phyloP scores from a whole-genome alignment of 2,113 vertebrate genomes.

The Nothocercus julius region DNA sequence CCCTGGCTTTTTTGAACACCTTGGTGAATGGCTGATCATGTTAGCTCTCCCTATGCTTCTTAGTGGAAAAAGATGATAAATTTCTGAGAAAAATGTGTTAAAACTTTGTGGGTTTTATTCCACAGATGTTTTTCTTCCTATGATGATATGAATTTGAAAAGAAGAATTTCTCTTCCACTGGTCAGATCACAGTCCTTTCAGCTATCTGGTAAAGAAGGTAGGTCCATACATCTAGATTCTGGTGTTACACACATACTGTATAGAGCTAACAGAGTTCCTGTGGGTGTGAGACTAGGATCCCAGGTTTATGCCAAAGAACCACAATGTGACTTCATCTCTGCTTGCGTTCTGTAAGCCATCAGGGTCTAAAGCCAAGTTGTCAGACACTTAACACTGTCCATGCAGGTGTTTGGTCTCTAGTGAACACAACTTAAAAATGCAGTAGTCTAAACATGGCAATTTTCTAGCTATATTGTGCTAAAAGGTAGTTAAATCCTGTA shows the following conservation, averaged over 20 bases:
- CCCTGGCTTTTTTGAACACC: neutral
- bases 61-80: neutral
- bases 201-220: conserved; percentile 92
- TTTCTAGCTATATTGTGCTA: neutral
- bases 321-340: accelerated
- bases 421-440: too few species aligned
- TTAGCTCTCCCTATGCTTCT: neutral
- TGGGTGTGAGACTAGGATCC: neutral
- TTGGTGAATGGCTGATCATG: neutral
- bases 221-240: neutral
- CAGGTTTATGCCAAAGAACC: neutral
- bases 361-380: neutral
- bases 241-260: neutral
- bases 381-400: neutral
- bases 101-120: neutral
- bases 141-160: conserved; percentile 95
- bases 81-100: neutral
- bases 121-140: conserved; percentile 96
- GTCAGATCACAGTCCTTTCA: conserved; percentile 96
- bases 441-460: too few species aligned
- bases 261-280: neutral
- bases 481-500: neutral
- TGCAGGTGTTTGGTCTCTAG: too few species aligned
- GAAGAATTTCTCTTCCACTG: conserved; percentile 91
- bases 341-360: neutral